A percentile compares a stretch with the other conserved stretches of the same genome.
phyloP scores from a whole-genome alignment of 1,140 invertebrate species.

The Pseudomyrmex concolor region DNA sequence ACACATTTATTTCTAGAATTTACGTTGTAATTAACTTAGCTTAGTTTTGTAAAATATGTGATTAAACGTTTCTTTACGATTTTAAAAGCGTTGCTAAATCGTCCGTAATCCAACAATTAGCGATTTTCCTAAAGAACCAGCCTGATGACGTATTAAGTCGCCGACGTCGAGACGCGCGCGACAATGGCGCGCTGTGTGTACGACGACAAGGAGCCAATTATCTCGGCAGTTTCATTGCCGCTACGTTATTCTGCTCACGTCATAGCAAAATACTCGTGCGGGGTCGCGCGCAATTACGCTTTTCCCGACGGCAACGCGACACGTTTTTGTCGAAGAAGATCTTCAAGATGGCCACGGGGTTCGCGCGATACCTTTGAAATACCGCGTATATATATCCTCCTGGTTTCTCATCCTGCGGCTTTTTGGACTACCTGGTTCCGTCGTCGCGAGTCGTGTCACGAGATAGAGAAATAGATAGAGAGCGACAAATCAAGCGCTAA shows the following conservation, averaged over 20 bases:
- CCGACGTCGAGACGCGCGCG: constrained; percentile 48
- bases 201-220: constrained; percentile 71
- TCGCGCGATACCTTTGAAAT: constrained; percentile 31
- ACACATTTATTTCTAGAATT: no score
- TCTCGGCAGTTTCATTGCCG: constrained; percentile 68
- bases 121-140: constrained; percentile 22
- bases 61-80: no score
- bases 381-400: background rate
- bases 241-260: constrained; percentile 54
- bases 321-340: constrained; percentile 60
- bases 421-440: constrained; percentile 36
- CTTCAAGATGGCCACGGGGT: constrained; percentile 50
- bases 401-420: constrained; percentile 6
- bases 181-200: constrained; percentile 49
- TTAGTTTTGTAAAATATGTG: no score
- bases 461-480: constrained; percentile 37
- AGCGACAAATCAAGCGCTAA: constrained; percentile 71
- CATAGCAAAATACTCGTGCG: constrained; percentile 48
- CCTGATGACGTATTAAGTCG: constrained; percentile 62
- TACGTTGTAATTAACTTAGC: no score
- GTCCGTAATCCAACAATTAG: background rate
- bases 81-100: constrained; percentile 3
- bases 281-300: constrained; percentile 54
- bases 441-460: constrained; percentile 22
- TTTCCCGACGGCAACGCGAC: constrained; percentile 36